These are phyloP conservation scores for Osmerus eperlanus DNA, from an alignment of 2,113 vertebrate species.

Conservation along the genomic window DNA sequence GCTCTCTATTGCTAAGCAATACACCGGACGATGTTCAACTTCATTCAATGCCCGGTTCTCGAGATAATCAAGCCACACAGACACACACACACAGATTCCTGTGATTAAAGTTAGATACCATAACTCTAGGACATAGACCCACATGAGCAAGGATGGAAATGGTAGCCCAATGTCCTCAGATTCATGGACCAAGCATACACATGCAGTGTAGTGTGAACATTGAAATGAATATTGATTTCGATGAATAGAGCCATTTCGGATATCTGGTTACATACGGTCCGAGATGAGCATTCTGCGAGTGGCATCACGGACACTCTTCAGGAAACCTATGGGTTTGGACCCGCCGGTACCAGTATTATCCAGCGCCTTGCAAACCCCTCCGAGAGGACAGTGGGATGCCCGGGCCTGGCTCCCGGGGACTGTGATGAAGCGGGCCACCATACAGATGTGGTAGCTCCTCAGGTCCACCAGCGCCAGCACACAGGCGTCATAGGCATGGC, in stretches of 20 bases:
- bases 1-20: too few relatives aligned
- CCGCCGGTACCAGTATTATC: slow-evolving; percentile 75
- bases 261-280: background rate
- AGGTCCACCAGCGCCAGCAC: slow-evolving; percentile 66
- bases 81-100: too few relatives aligned
- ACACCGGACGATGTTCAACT: too few relatives aligned
- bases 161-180: too few relatives aligned
- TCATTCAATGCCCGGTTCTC: too few relatives aligned
- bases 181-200: too few relatives aligned
- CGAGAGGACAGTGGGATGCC: slow-evolving; percentile 13
- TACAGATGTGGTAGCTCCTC: slow-evolving; percentile 74
- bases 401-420: slow-evolving; percentile 42
- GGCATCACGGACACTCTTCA: slow-evolving; percentile 75
- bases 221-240: too few relatives aligned
- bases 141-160: too few relatives aligned
- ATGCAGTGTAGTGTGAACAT: too few relatives aligned
- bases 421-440: slow-evolving; percentile 75
- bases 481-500: slow-evolving; percentile 71
- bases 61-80: too few relatives aligned
- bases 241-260: background rate
- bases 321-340: slow-evolving; percentile 71
- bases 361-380: slow-evolving; percentile 20
- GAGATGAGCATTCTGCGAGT: slow-evolving; percentile 48
- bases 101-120: too few relatives aligned
- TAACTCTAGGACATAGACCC: too few relatives aligned